These are phyloP conservation scores for Ancistrus triradiatus DNA, from an alignment of 2,113 vertebrate species.

Conservation along the genomic window DNA sequence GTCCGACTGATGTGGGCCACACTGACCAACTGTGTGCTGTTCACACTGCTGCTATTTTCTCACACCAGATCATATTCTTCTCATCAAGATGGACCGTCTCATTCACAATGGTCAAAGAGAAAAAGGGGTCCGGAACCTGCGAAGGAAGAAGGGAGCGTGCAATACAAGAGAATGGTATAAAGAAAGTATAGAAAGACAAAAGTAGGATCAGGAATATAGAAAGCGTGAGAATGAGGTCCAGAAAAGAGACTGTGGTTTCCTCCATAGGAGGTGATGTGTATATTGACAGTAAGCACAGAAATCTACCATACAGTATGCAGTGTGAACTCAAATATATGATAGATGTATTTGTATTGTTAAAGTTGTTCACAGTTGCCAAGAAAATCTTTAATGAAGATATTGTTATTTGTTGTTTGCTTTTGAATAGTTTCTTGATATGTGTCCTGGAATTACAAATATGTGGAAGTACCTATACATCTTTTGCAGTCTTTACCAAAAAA, in stretches of 20 bases:
- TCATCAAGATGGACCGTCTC: not conserved
- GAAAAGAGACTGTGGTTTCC: no score
- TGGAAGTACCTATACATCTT: conserved; percentile 10
- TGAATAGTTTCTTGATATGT: conserved; percentile 12
- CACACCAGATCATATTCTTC: conserved; percentile 22
- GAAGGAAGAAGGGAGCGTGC: not conserved
- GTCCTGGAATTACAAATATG: conserved; percentile 17
- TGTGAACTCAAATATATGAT: conserved; percentile 6
- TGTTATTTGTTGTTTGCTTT: conserved; percentile 18
- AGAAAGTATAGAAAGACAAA: not conserved
- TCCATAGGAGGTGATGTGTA: conserved; percentile 6
- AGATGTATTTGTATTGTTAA: conserved; percentile 6
- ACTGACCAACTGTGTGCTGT: not conserved
- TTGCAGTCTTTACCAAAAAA: conserved; percentile 5
- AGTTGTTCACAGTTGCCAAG: conserved; percentile 20
- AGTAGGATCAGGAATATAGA: not conserved
- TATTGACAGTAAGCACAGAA: conserved; percentile 29
- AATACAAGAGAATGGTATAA: conserved; percentile 1
- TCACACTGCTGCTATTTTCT: conserved; percentile 37
- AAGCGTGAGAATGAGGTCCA: not conserved
- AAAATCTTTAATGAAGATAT: conserved; percentile 21
- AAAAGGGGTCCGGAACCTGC: not conserved
- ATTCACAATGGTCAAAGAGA: not conserved
- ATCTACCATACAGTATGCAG: conserved; percentile 9
- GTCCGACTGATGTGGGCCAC: conserved; percentile 73